Base-by-base conservation (phyloP, 2,797 vertebrate genomes). In the Rhinogobio ventralis region DNA sequence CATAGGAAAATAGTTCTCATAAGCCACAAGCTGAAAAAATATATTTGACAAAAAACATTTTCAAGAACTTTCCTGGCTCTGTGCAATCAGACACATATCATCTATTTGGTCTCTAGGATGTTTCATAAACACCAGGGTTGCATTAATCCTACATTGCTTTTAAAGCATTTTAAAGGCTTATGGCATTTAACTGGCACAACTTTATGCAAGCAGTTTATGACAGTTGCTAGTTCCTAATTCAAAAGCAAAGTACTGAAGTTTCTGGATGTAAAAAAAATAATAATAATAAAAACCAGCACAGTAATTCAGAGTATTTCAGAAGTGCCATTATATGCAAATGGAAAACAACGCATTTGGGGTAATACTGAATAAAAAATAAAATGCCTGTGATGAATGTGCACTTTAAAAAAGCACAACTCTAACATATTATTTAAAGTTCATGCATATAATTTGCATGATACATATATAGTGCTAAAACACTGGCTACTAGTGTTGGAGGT, bases 1-100 rank as follows among this genome's bases (percentile, higher is more conserved):
- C 83, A 51, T 60, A 78, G 89, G 85, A 91, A 92, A 93, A 94
- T 93, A 93, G 91, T 89, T 89, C 85, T 87, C 36, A 82, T 90
- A 79, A 71, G 46, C 25, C 49, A 75, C 23, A 49, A 19, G 49
- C 9, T 57, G 49, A 71, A 79, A 49, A 83, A 66, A 82, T 83
- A 88, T 92, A 91, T 92, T n/a, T 91, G 87, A 92, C 42, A 20
- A 57, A n/a, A 7, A 82, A 87, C 73, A 30, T 64, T 74, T 82
- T 36, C 8, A 20, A 25, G 19, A 46, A 33, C 0, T 17, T 67
- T 75, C 23, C n/a, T 83, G 45, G 23, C 10, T 53, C 25, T 20
- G 14, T 64, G 55, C 69, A 49, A 11, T 79, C 39, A 49, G 39
- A 0, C 15, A 14, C 25, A 75, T 2, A n/a, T 66, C 39, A 62